Base-by-base conservation (phyloP, 2,113 vertebrate species). In the Melanotaenia duboulayi region DNA sequence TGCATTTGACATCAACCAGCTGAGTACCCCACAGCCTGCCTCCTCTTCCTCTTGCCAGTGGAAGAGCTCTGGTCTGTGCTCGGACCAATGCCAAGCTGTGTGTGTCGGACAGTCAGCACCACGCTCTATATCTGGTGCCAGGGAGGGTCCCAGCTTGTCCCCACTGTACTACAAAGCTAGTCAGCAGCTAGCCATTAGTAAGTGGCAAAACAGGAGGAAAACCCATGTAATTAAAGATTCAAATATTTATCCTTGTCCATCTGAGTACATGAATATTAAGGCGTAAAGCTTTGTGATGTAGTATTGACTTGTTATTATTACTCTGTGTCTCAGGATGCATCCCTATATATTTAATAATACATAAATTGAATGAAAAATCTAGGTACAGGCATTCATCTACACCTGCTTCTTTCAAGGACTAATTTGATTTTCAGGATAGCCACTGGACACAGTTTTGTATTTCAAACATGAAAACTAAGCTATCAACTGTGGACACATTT, bases 71-170 rank as follows among this genome's bases (percentile, higher is more conserved):
- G 78, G 60, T 78, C 76, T 80, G 65, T 68, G 35, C 64, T 86
- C 19, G 73, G 75, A 86, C 70, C 66, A 57, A 22, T 57, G 87
- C 92, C 91, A 93, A 64, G 71, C 72, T 62, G 12, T 65, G 81
- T 86, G 70, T 76, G 74, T 71, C 48, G 72, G 65, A 82, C 63
- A 76, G 82, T 85, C 86, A 89, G 78, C 76, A 90, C 75, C 89
- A 90, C 84, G 82, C 76, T 39, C 57, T 67, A 37, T 84, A 74
- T 83, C 91, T 90, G 90, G 91, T 93, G 91, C 91, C 90, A 93
- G 86, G 50, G 70, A 85, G 75, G 73, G 85, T 82, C 84, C 49
- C 91, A 90, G 87, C 86, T 90, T 91, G 91, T 91, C 86, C 55
- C 56, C 71, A 86, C 65, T 68, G 17, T 42, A 40, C 23, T 48